Evolutionary conservation across 2,113 vertebrate genomes (phyloP).

Genomic region (Pseudorasbora parva): DNA sequence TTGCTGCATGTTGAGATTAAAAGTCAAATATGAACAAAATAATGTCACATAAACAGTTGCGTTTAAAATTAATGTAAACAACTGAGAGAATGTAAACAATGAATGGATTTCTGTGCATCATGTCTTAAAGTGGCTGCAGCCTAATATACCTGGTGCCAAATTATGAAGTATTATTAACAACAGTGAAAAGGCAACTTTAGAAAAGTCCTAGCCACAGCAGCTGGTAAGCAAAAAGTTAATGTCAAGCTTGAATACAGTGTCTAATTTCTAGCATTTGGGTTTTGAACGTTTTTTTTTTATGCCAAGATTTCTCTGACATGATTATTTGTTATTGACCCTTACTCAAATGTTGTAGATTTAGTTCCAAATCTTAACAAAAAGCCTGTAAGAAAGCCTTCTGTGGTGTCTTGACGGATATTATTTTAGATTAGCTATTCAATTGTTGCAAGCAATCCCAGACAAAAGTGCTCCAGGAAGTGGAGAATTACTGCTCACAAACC

Average conservation of each 20-base stretch:
- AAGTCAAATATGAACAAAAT: too few relatives aligned
- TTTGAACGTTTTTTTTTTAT: background rate
- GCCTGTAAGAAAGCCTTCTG: background rate
- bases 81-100: too few relatives aligned
- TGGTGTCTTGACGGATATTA: background rate
- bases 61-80: too few relatives aligned
- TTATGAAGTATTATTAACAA: too few relatives aligned
- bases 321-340: background rate
- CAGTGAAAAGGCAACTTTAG: too few relatives aligned
- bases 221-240: too few relatives aligned
- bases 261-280: background rate
- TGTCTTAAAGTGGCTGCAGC: too few relatives aligned
- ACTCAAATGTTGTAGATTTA: background rate
- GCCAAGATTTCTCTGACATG: background rate
- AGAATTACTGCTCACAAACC: background rate
- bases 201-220: too few relatives aligned
- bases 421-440: background rate
- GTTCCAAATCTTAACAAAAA: background rate
- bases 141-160: too few relatives aligned
- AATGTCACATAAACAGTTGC: too few relatives aligned
- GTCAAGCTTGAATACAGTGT: background rate
- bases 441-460: background rate
- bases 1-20: too few relatives aligned
- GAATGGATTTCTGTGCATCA: too few relatives aligned
- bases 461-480: background rate